Evolutionary conservation across 2,888 invertebrate species (phyloP).

Genomic region (Junonia oenone): DNA sequence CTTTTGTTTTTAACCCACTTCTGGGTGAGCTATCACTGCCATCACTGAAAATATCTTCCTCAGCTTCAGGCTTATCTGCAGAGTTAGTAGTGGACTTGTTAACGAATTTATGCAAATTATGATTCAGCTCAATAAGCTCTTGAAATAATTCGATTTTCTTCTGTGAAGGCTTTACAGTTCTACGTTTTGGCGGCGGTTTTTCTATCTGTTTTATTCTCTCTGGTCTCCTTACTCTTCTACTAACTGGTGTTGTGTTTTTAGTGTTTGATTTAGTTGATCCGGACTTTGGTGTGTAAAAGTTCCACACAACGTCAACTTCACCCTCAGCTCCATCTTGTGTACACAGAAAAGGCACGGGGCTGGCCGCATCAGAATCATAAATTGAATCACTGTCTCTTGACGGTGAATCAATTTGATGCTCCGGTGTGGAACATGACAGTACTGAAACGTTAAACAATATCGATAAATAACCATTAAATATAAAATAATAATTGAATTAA

Average conservation of each 20-base stretch:
- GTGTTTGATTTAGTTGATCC: conserved; percentile 43
- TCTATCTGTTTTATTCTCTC: conserved; percentile 49
- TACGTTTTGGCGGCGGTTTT: conserved; percentile 53
- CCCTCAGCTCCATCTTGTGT: conserved; percentile 74
- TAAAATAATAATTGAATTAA: not conserved
- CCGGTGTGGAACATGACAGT: conserved; percentile 64
- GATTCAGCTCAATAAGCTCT: conserved; percentile 66
- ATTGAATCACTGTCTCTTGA: conserved; percentile 67
- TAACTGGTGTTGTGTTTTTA: conserved; percentile 64
- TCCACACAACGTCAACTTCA: conserved; percentile 73
- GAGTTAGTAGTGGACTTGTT: conserved; percentile 39
- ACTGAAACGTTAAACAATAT: conserved; percentile 39
- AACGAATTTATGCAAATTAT: conserved; percentile 60
- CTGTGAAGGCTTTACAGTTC: conserved; percentile 46
- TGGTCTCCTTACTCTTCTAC: conserved; percentile 51
- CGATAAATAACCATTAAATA: not conserved
- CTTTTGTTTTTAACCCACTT: conserved; percentile 47
- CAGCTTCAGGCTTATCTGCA: conserved; percentile 47
- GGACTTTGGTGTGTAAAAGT: conserved; percentile 72
- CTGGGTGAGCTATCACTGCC: conserved; percentile 60
- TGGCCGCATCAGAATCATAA: conserved; percentile 62
- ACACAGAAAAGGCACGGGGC: conserved; percentile 71
- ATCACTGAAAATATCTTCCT: conserved; percentile 63
- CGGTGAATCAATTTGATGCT: conserved; percentile 57
- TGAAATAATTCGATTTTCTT: conserved; percentile 61